Percentiles rank a stretch among this genome's conserved stretches.
These are phyloP conservation scores for Bolinopsis microptera DNA, from an alignment of 37 sponge, comb jelly and placozoan species.

Conservation along the genomic window DNA sequence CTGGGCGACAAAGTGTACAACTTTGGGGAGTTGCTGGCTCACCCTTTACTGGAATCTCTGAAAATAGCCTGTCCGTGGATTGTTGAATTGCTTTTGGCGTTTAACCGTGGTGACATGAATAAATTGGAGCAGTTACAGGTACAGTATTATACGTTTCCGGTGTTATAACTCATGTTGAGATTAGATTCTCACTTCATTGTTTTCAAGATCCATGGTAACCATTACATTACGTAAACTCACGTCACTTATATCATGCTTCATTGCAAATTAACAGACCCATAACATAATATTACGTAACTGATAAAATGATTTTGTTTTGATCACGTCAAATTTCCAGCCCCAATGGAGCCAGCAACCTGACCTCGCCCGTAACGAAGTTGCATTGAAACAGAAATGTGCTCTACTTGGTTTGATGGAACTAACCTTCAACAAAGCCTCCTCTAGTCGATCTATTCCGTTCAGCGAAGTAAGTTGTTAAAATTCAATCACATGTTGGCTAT, in stretches of 20 bases:
- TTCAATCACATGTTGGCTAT: too few species aligned
- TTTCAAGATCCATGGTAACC: too few species aligned
- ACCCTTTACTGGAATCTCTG: constrained; percentile 77
- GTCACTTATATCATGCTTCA: too few species aligned
- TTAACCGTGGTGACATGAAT: constrained; percentile 71
- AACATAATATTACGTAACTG: too few species aligned
- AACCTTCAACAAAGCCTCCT: constrained; percentile 48
- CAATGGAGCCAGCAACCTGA: constrained; percentile 63
- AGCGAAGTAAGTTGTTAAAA: neutral
- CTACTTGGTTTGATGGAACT: constrained; percentile 57
- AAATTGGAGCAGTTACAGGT: constrained; percentile 71
- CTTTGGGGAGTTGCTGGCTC: constrained; percentile 89
- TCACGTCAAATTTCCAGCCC: constrained; percentile 1
- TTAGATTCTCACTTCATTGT: neutral
- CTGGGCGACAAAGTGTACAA: constrained; percentile 84
- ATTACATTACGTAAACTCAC: too few species aligned
- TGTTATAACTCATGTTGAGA: neutral
- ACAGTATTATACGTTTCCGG: neutral
- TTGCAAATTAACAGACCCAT: too few species aligned
- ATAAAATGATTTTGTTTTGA: too few species aligned
- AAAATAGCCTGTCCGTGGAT: constrained; percentile 75
- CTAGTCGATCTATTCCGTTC: constrained; percentile 55
- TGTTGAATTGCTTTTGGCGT: constrained; percentile 74
- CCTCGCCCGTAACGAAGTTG: constrained; percentile 46
- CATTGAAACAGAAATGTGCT: constrained; percentile 62